These are phyloP conservation scores for Hedya salicella DNA, from an alignment of 2,888 invertebrate genomes.

Conservation along the genomic window DNA sequence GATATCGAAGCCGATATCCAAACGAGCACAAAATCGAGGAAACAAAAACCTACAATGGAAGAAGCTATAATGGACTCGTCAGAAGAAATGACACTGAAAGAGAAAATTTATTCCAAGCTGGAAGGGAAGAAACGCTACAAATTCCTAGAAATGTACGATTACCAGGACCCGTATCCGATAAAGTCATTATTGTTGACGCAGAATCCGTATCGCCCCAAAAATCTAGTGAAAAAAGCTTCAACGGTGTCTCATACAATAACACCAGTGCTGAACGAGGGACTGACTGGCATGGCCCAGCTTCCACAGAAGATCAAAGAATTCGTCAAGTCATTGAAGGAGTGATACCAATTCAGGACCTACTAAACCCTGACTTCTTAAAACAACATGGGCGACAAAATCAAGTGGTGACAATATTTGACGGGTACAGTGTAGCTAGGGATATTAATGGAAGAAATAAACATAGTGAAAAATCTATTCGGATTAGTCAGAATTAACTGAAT, in stretches of 20 bases:
- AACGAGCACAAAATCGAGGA: conserved; percentile 49
- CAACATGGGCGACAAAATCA: conserved; percentile 53
- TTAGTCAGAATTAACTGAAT: conserved; percentile 54
- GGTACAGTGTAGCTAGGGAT: conserved; percentile 76
- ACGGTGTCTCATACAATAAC: conserved; percentile 66
- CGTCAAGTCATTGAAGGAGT: conserved; percentile 72
- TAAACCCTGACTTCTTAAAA: conserved; percentile 48
- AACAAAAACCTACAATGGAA: conserved; percentile 47
- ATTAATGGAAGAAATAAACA: conserved; percentile 75
- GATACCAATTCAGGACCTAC: conserved; percentile 51
- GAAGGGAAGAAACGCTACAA: conserved; percentile 71
- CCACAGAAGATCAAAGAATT: conserved; percentile 75
- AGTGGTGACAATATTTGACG: conserved; percentile 74
- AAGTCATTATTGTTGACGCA: conserved; percentile 59
- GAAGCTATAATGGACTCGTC: conserved; percentile 54
- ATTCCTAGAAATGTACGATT: conserved; percentile 71
- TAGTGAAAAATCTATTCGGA: conserved; percentile 66
- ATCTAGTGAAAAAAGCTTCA: conserved; percentile 66
- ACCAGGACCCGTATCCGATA: conserved; percentile 67
- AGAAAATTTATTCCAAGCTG: conserved; percentile 65
- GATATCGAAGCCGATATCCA: conserved; percentile 59
- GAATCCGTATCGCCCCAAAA: conserved; percentile 64
- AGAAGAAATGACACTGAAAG: conserved; percentile 60
- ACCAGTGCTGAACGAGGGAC: conserved; percentile 74
- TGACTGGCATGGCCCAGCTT: conserved; percentile 71